phyloP scores from a whole-genome alignment of 2,888 invertebrate species.

The Trachelus iudaicus region DNA sequence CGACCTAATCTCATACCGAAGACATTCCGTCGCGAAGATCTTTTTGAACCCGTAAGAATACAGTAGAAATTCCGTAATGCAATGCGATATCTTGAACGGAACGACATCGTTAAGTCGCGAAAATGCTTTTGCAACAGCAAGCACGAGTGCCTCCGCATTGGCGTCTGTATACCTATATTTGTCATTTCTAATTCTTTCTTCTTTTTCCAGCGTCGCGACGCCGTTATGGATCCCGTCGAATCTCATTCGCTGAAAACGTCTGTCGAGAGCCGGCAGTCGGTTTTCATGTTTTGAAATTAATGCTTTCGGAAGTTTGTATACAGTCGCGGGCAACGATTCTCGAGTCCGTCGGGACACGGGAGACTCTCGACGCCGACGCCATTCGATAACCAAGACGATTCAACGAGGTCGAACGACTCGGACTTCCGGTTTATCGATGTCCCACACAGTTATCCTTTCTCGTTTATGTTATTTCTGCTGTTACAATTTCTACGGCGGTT shows the following conservation, averaged over 20 bases:
- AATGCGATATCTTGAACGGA: background rate
- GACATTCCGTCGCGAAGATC: background rate
- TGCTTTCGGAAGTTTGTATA: background rate
- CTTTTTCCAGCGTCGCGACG: background rate
- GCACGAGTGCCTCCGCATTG: background rate
- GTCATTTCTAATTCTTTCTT: background rate
- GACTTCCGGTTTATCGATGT: slow-evolving; percentile 30
- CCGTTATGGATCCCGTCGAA: background rate
- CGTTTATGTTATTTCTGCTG: background rate
- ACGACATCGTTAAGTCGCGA: background rate
- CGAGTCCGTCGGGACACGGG: background rate
- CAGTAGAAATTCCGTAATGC: background rate
- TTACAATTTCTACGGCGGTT: background rate
- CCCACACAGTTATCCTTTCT: slow-evolving; percentile 19
- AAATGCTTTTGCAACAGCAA: background rate
- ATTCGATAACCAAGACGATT: background rate
- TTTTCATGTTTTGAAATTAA: background rate
- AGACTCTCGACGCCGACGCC: background rate
- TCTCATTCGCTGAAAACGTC: background rate
- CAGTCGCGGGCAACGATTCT: background rate
- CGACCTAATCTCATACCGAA: background rate
- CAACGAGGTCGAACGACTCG: background rate
- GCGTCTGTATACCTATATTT: background rate
- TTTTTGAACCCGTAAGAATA: background rate
- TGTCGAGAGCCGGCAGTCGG: background rate